Evolutionary conservation across 2,797 vertebrate genomes (phyloP).

Genomic region (Brotula barbata): DNA sequence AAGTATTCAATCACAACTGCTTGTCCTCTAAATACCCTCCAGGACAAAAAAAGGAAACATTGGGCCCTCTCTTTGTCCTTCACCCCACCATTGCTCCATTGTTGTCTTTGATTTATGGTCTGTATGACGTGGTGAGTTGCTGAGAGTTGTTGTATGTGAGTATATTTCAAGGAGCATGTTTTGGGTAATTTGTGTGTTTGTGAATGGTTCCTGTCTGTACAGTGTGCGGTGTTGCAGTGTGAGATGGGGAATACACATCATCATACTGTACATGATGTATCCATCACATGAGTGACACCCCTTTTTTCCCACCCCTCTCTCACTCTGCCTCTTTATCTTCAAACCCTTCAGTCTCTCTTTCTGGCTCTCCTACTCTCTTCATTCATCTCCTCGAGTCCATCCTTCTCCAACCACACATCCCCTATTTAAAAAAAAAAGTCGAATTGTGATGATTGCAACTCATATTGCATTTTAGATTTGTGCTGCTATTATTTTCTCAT

Average conservation of each 20-base stretch:
- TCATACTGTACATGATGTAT: slow-evolving; percentile 31
- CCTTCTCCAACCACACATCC: slow-evolving; percentile 27
- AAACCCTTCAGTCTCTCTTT: background rate
- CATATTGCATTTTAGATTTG: too few species aligned
- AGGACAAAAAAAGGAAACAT: slow-evolving; percentile 36
- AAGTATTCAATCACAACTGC: slow-evolving; percentile 39
- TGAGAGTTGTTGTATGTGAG: slow-evolving; percentile 14
- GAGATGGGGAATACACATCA: background rate
- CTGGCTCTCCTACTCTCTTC: background rate
- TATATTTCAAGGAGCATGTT: slow-evolving; percentile 15
- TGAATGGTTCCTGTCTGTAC: slow-evolving; percentile 18
- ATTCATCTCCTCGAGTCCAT: slow-evolving; percentile 30
- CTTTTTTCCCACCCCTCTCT: slow-evolving; percentile 17
- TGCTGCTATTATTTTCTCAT: too few species aligned
- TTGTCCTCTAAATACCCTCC: slow-evolving; percentile 33
- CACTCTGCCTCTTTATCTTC: background rate
- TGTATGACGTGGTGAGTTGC: slow-evolving; percentile 18
- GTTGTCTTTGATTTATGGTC: slow-evolving; percentile 26
- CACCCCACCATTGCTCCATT: background rate
- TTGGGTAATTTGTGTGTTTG: slow-evolving; percentile 4
- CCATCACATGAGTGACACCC: slow-evolving; percentile 44
- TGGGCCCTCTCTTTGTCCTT: background rate
- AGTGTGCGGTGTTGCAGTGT: background rate
- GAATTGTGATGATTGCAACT: too few species aligned
- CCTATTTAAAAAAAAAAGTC: too few species aligned